phyloP scores from a whole-genome alignment of 2,113 vertebrate species.

The Phalacrocorax aristotelis region DNA sequence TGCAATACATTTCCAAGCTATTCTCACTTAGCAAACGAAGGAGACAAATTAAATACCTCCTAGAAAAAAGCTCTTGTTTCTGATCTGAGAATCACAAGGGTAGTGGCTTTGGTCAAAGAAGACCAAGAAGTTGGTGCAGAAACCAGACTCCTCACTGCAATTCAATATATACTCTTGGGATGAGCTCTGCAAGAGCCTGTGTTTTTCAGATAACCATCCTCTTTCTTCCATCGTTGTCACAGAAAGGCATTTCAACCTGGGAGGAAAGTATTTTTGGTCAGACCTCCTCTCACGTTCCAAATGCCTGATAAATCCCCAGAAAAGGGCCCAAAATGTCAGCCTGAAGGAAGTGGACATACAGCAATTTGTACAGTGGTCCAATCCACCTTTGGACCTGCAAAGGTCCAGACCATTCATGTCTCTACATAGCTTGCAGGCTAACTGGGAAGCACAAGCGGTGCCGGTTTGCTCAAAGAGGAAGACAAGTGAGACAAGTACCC shows the following conservation, averaged over 20 bases:
- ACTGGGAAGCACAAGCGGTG: neutral
- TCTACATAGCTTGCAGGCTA: neutral
- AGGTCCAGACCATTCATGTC: accelerated
- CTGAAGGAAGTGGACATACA: neutral
- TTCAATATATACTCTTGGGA: neutral
- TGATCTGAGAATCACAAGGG: neutral
- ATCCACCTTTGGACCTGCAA: neutral
- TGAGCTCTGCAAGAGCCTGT: neutral
- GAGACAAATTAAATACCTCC: neutral
- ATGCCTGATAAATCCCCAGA: neutral
- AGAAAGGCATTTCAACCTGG: neutral
- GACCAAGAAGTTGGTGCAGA: neutral
- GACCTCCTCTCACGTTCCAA: neutral
- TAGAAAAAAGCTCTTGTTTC: neutral
- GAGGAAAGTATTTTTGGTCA: neutral
- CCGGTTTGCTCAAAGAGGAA: neutral
- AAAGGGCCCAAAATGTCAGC: neutral
- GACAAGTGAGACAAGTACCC: neutral
- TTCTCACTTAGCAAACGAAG: neutral
- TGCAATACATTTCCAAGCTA: neutral
- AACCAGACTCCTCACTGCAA: neutral
- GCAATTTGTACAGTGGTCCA: neutral
- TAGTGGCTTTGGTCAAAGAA: neutral
- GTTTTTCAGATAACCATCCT: neutral
- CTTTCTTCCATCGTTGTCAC: neutral